A percentile compares a stretch with the other conserved stretches of the same genome.
Conservation (phyloP, 2,888 invertebrate species). For the Prenolepis imparis region DNA sequence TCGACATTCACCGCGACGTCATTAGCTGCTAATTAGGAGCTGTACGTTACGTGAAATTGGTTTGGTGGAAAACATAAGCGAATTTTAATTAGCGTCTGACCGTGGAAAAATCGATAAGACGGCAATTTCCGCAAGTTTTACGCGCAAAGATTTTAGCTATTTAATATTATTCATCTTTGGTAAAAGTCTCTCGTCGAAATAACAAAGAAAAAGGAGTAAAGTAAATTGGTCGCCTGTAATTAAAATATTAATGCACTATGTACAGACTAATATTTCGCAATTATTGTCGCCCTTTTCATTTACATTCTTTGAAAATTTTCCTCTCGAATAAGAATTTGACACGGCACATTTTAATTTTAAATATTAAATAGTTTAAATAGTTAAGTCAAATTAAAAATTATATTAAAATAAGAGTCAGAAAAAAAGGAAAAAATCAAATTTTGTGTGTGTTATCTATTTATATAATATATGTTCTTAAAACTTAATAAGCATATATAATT, state of each 20-base stretch:
- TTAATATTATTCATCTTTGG: conserved; percentile 13
- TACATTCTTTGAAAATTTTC: neutral
- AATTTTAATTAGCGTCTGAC: conserved; percentile 32
- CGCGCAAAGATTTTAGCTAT: conserved; percentile 5
- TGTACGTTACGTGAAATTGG: conserved; percentile 18
- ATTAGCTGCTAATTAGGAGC: conserved; percentile 45
- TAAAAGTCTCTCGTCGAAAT: conserved; percentile 8
- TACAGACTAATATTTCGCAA: neutral
- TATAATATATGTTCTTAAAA: neutral
- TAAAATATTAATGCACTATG: conserved; percentile 16
- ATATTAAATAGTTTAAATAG: neutral
- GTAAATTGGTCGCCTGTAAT: conserved; percentile 1
- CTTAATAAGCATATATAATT: neutral
- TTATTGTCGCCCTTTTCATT: neutral
- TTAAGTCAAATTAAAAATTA: neutral
- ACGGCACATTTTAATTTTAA: neutral
- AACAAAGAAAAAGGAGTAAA: neutral
- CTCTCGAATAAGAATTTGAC: neutral
- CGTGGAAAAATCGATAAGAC: conserved; percentile 29
- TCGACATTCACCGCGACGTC: conserved; percentile 10
- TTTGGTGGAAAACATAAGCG: conserved; percentile 32
- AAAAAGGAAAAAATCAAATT: neutral
- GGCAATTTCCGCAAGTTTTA: neutral
- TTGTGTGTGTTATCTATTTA: neutral
- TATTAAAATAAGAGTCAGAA: neutral